phyloP scores from a whole-genome alignment of 2,113 vertebrate species.

The Argyrosomus japonicus region DNA sequence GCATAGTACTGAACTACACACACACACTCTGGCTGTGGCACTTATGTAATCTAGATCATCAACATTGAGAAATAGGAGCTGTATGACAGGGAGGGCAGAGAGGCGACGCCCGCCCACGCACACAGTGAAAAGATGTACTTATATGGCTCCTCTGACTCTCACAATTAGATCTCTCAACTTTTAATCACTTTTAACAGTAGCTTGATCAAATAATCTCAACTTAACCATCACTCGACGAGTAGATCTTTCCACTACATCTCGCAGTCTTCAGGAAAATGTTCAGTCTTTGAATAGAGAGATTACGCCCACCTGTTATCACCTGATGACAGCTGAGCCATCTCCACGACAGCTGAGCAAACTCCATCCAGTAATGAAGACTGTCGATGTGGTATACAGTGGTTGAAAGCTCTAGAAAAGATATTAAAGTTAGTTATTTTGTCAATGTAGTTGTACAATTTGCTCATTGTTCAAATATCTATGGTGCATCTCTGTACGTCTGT shows the following conservation, averaged over 20 bases:
- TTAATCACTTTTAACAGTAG: background rate
- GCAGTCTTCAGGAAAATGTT: background rate
- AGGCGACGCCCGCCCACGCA: slow-evolving; percentile 56
- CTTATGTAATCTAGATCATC: slow-evolving; percentile 68
- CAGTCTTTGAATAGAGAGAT: slow-evolving; percentile 9
- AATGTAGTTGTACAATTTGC: background rate
- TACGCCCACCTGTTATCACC: slow-evolving; percentile 14
- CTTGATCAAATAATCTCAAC: background rate
- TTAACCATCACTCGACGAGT: background rate
- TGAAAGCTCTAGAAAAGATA: background rate
- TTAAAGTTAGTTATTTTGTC: background rate
- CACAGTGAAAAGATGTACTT: slow-evolving; percentile 62
- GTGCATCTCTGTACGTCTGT: background rate
- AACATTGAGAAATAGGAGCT: slow-evolving; percentile 53
- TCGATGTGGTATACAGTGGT: background rate
- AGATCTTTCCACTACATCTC: background rate
- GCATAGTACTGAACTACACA: slow-evolving; percentile 34
- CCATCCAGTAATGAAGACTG: background rate
- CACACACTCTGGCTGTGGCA: slow-evolving; percentile 33
- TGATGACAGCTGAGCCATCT: slow-evolving; percentile 13
- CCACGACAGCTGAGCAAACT: slow-evolving; percentile 29
- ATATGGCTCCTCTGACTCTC: slow-evolving; percentile 61
- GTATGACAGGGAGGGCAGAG: slow-evolving; percentile 41
- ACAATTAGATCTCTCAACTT: slow-evolving; percentile 5
- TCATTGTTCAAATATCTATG: background rate